phyloP scores from a whole-genome alignment of 2,888 invertebrate species.

The Agrypnus murinus region DNA sequence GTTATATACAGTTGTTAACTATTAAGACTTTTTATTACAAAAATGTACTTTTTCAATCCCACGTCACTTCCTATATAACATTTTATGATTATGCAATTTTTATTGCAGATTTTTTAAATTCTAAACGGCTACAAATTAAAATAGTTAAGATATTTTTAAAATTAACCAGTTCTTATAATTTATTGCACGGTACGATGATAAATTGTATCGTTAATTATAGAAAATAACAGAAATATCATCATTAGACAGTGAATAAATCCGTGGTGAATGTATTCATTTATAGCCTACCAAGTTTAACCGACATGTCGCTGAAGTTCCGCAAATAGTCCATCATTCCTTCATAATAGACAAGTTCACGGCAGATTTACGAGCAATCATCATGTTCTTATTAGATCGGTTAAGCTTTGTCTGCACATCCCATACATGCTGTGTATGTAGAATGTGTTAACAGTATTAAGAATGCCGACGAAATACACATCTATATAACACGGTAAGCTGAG shows the following conservation, averaged over 20 bases:
- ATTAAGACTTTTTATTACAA: no score
- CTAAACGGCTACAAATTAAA: no score
- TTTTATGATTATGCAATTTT: no score
- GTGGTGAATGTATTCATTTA: not conserved
- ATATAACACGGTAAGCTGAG: slow-evolving; percentile 14
- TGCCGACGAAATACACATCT: slow-evolving; percentile 22
- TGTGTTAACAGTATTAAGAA: slow-evolving; percentile 31
- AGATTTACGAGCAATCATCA: slow-evolving; percentile 17
- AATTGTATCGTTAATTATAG: no score
- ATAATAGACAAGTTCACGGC: slow-evolving; percentile 20
- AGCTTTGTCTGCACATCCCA: slow-evolving; percentile 35
- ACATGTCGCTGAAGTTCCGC: slow-evolving; percentile 5
- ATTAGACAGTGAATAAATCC: no score
- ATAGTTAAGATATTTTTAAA: no score
- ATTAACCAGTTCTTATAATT: no score
- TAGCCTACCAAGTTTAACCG: not conserved
- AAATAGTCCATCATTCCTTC: slow-evolving; percentile 24
- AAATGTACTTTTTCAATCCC: no score
- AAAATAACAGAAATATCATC: no score
- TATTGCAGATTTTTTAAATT: no score
- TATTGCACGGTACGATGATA: no score
- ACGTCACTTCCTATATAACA: no score
- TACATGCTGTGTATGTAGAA: slow-evolving; percentile 24
- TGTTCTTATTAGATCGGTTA: slow-evolving; percentile 34
- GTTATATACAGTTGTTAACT: not conserved